Base-by-base conservation (phyloP, 1,140 invertebrate species). In the Drosophila erecta region DNA sequence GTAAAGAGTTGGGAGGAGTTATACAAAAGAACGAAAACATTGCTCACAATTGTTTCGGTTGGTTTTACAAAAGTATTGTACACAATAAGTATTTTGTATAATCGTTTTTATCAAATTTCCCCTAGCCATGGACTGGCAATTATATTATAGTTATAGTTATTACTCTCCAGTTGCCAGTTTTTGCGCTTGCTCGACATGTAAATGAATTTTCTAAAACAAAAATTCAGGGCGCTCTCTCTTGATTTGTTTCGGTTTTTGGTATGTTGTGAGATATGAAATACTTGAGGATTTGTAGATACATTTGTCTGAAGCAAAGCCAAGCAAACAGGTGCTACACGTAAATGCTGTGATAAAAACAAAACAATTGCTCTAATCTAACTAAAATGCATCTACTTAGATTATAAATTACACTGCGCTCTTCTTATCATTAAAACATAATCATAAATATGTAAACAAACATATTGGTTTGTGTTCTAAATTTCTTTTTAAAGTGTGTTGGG, bases 121-220 rank as follows among this genome's bases (percentile, higher is more conserved):
- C 14, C 40, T 70, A 43, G 66, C 66, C 66, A 69, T 56, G 56
- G 49, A 70, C 33, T 38, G 65, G 65, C 66, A 22, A 20, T 30
- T 30, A 55, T 53, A 43, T 61, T 60, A 67, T 57, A 57, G 22
- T 55, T 40, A 44, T 69, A 69, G n/a, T 17, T 41, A 66, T 69
- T 67, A 75, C 67, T 73, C 47, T 59, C 55, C 27, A 38, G 50
- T 55, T 46, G 76, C 55, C 70, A 64, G 24, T 55, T 80, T 80
- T 83, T 79, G 76, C 79, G 70, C 75, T 81, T 54, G 62, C 73
- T 50, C 43, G 78, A 81, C 72, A 76, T 70, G 33, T 58, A 80
- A 80, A 81, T 87, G 83, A 86, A 87, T 65, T 87, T 86, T 86
- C 65, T 87, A 83, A 86, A 87, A 86, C 83, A 86, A 87, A 81